phyloP scores from a whole-genome alignment of 1,140 invertebrate species.

The Heliconius melpomene region DNA sequence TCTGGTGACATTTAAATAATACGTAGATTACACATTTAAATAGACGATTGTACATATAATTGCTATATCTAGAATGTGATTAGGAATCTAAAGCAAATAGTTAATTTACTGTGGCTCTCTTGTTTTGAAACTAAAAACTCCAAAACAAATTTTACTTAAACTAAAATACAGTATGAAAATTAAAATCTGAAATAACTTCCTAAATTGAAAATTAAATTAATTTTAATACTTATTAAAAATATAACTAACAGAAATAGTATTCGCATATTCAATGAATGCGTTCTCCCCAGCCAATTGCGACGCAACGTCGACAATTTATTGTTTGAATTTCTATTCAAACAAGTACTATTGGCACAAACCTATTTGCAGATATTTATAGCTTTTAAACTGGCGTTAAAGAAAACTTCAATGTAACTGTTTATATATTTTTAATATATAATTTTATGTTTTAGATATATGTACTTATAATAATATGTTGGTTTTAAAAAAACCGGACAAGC shows the following conservation, averaged over 20 bases:
- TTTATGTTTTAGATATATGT: no score
- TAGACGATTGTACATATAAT: no score
- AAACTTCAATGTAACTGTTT: constrained; percentile 17
- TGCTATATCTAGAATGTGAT: no score
- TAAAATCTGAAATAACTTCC: neutral
- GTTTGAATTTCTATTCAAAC: constrained; percentile 41
- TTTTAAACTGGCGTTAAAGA: constrained; percentile 32
- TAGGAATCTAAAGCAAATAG: no score
- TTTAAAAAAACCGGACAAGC: no score
- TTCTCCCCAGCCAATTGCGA: constrained; percentile 38
- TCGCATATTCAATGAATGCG: constrained; percentile 32
- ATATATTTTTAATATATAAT: neutral
- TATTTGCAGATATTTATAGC: constrained; percentile 38
- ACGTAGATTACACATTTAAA: no score
- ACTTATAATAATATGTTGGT: no score
- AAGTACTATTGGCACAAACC: constrained; percentile 40
- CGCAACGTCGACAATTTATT: constrained; percentile 40
- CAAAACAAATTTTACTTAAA: neutral
- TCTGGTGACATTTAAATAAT: no score
- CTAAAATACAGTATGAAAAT: neutral
- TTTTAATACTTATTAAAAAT: constrained; percentile 7
- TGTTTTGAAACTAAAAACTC: no score
- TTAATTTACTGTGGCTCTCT: no score
- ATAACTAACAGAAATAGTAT: constrained; percentile 33
- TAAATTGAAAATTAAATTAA: neutral